phyloP scores from a whole-genome alignment of 2,888 invertebrate species.

The Drosophila paracracens region DNA sequence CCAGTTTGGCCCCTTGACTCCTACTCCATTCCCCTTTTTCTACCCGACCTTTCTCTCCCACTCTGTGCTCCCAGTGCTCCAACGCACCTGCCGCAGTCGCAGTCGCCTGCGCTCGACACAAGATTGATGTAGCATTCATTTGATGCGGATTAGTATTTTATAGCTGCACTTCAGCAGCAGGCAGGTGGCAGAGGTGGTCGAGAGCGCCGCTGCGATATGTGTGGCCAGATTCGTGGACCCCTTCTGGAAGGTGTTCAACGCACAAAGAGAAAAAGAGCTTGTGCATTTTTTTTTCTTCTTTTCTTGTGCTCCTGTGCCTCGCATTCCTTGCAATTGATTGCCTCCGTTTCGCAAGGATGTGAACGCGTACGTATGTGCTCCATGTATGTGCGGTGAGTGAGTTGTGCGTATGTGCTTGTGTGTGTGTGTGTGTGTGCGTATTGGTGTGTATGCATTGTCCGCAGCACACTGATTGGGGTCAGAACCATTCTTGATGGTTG shows the following conservation, averaged over 20 bases:
- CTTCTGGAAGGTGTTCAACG: constrained; percentile 52
- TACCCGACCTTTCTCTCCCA: background rate
- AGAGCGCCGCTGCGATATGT: background rate
- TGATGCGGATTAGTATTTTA: constrained; percentile 81
- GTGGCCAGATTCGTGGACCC: constrained; percentile 8
- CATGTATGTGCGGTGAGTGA: constrained; percentile 7
- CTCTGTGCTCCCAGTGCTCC: background rate
- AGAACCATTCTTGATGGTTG: constrained; percentile 33
- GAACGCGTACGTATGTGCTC: background rate
- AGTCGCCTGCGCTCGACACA: constrained; percentile 68
- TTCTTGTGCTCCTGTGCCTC: constrained; percentile 55
- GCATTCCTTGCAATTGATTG: constrained; percentile 78
- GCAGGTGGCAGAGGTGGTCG: background rate
- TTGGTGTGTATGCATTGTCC: constrained; percentile 44
- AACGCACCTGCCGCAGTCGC: constrained; percentile 39
- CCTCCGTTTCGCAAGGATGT: constrained; percentile 60
- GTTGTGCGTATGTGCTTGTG: background rate
- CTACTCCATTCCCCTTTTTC: no score
- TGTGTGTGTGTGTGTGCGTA: background rate
- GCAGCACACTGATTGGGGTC: constrained; percentile 44
- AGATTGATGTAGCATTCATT: constrained; percentile 80
- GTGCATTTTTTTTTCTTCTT: constrained; percentile 48
- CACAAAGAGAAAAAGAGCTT: constrained; percentile 53
- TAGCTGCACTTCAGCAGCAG: constrained; percentile 75
- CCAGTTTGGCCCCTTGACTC: constrained; percentile 37